Conservation (phyloP, 2,797 vertebrate genomes). For the Thalassophryne amazonica region DNA sequence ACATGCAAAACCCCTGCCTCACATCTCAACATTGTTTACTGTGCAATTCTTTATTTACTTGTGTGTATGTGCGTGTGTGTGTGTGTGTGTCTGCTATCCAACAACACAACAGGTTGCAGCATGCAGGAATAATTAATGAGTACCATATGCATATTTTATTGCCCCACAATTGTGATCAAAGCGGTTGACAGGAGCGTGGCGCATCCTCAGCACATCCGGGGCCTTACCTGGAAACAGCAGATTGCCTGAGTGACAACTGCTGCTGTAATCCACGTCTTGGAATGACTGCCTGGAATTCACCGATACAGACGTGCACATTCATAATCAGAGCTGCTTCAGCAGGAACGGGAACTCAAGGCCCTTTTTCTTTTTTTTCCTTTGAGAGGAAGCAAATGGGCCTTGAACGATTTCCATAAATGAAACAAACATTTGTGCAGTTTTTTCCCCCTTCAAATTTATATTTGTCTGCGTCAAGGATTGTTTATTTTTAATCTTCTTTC, state of each 20-base stretch:
- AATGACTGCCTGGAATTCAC: constrained; percentile 16
- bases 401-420: constrained; percentile 54
- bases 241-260: constrained; percentile 12
- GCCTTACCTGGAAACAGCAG: constrained; percentile 18
- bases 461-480: constrained; percentile 50
- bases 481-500: constrained; percentile 66
- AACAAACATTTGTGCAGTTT: constrained; percentile 35
- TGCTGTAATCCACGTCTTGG: constrained; percentile 18
- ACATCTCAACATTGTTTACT: constrained; percentile 20
- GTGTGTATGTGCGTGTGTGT: background rate
- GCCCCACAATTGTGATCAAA: constrained; percentile 39
- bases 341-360: constrained; percentile 29
- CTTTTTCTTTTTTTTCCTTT: constrained; percentile 19
- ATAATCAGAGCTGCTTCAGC: constrained; percentile 41
- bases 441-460: constrained; percentile 15
- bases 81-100: background rate
- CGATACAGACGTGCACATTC: constrained; percentile 33
- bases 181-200: background rate
- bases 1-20: constrained; percentile 4
- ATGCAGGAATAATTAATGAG: constrained; percentile 49
- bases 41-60: background rate
- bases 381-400: constrained; percentile 25
- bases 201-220: background rate
- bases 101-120: constrained; percentile 41
- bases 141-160: constrained; percentile 50